phyloP scores from a whole-genome alignment of 2,797 vertebrate species.

The Florisuga fusca region DNA sequence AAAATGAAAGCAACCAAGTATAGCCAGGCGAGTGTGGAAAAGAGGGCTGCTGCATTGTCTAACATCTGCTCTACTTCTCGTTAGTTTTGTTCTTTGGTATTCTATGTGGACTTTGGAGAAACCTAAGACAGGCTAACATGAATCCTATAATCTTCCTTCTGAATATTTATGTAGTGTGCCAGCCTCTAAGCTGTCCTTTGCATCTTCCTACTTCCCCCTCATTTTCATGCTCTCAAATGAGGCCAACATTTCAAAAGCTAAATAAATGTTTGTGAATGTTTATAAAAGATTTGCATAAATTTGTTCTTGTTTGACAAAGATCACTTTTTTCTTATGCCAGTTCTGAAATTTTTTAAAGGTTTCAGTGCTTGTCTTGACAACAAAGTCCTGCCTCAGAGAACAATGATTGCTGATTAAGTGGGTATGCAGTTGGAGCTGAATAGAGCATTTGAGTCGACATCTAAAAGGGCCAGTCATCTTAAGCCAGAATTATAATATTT shows the following conservation, averaged over 20 bases:
- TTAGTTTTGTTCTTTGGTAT: slow-evolving; percentile 88
- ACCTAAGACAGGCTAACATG: slow-evolving; percentile 86
- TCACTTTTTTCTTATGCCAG: slow-evolving; percentile 83
- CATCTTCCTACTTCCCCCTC: slow-evolving; percentile 81
- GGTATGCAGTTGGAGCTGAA: slow-evolving; percentile 73
- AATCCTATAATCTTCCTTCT: slow-evolving; percentile 87
- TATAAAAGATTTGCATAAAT: slow-evolving; percentile 88
- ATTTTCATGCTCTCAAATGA: slow-evolving; percentile 85
- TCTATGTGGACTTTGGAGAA: slow-evolving; percentile 87
- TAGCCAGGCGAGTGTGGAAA: slow-evolving; percentile 89
- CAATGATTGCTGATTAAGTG: slow-evolving; percentile 83
- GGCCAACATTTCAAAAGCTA: slow-evolving; percentile 85
- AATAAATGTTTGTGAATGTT: slow-evolving; percentile 89
- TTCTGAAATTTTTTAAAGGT: slow-evolving; percentile 83
- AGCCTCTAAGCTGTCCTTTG: slow-evolving; percentile 86
- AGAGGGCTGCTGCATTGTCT: slow-evolving; percentile 86
- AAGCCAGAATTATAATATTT: slow-evolving; percentile 75
- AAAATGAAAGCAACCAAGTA: slow-evolving; percentile 87
- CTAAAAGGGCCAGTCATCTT: slow-evolving; percentile 69
- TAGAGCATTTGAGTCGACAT: slow-evolving; percentile 59
- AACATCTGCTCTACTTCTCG: slow-evolving; percentile 89
- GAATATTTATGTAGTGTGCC: slow-evolving; percentile 89
- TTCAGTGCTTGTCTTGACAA: slow-evolving; percentile 80
- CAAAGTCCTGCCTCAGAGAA: slow-evolving; percentile 78
- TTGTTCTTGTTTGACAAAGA: slow-evolving; percentile 83